phyloP scores from a whole-genome alignment of 2,113 vertebrate species.

The Hypocryptadius cinnamomeus region DNA sequence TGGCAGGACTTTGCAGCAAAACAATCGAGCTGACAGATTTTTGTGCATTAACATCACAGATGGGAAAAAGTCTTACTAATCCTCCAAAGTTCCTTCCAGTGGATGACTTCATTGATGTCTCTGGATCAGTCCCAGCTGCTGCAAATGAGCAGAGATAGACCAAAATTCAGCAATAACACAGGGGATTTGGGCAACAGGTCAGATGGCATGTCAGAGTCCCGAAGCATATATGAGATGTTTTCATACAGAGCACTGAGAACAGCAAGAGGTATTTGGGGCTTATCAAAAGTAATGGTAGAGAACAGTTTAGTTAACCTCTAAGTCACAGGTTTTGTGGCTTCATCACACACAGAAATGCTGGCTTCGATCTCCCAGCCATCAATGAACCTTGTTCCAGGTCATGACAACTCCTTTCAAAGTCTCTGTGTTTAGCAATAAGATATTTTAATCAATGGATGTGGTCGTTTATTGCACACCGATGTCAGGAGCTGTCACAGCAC shows the following conservation, averaged over 20 bases:
- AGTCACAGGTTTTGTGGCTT: neutral
- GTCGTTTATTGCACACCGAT: neutral
- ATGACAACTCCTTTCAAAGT: neutral
- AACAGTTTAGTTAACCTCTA: neutral
- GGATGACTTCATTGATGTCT: neutral
- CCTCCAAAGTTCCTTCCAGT: conserved; percentile 3
- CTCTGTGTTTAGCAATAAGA: neutral
- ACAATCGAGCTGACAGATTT: neutral
- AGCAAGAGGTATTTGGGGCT: neutral
- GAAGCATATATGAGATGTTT: neutral
- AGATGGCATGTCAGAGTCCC: neutral
- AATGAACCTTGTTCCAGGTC: neutral
- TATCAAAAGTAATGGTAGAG: neutral
- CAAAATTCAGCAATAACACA: neutral
- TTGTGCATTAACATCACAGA: conserved; percentile 21
- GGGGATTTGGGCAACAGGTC: neutral
- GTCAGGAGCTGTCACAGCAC: neutral
- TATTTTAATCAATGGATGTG: neutral
- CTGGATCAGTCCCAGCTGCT: neutral
- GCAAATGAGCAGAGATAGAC: neutral
- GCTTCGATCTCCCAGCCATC: neutral
- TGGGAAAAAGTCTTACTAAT: conserved; percentile 13
- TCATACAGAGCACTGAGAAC: neutral
- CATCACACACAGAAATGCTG: neutral
- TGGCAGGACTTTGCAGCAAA: neutral